These are phyloP conservation scores for Drosophila yooni DNA, from an alignment of 2,888 invertebrate species.

Conservation along the genomic window DNA sequence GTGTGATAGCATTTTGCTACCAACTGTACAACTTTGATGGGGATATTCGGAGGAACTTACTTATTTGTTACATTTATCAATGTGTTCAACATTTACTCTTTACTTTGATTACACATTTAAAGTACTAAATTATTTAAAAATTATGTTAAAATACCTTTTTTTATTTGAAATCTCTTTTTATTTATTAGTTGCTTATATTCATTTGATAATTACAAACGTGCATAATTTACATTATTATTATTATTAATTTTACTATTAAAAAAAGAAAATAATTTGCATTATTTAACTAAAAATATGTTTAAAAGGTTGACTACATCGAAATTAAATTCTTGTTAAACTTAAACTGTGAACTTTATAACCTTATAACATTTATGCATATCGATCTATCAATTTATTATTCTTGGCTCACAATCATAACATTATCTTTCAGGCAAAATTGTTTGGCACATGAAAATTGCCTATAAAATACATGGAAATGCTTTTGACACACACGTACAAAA, in stretches of 20 bases:
- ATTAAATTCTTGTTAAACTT: neutral
- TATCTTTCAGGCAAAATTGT: neutral
- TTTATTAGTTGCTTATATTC: too few species aligned
- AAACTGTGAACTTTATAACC: neutral
- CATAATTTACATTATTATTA: too few species aligned
- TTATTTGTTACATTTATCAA: neutral
- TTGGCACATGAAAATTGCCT: neutral
- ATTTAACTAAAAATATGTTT: neutral
- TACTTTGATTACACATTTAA: neutral
- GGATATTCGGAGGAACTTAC: neutral
- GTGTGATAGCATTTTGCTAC: neutral
- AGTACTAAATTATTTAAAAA: neutral
- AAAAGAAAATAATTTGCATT: too few species aligned
- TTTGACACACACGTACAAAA: constrained; percentile 1
- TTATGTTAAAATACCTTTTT: too few species aligned
- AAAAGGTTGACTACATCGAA: neutral
- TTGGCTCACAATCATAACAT: neutral
- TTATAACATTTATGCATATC: neutral
- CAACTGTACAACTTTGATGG: constrained; percentile 1
- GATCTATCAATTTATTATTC: neutral
- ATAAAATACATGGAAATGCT: constrained; percentile 29
- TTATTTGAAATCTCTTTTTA: too few species aligned
- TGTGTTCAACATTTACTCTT: neutral
- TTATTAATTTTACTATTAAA: too few species aligned
- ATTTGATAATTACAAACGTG: too few species aligned